Conservation (phyloP, 2,888 invertebrate genomes). For the Dascillus cervinus region DNA sequence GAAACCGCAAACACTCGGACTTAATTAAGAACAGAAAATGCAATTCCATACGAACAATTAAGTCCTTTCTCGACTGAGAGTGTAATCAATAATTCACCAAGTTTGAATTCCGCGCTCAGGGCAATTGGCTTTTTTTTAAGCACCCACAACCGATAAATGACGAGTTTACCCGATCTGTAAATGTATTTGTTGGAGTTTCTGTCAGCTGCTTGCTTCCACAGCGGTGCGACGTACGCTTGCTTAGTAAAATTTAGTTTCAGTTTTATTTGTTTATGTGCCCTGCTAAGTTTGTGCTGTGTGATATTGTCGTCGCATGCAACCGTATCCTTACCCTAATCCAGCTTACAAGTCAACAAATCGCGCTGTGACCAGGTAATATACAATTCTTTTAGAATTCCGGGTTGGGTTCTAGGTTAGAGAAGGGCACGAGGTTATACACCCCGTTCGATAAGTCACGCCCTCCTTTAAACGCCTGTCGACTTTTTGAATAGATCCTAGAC, state of each 20-base stretch:
- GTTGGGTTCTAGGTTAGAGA: constrained; percentile 34
- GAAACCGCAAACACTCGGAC: too few relatives aligned
- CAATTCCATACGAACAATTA: constrained; percentile 29
- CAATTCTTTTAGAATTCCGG: constrained; percentile 21
- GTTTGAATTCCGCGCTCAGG: constrained; percentile 36
- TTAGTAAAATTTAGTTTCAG: constrained; percentile 42
- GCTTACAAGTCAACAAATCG: constrained; percentile 18
- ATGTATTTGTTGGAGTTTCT: constrained; percentile 38
- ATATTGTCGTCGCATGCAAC: constrained; percentile 28
- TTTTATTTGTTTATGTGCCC: constrained; percentile 43
- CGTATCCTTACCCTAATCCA: constrained; percentile 25
- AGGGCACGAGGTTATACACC: constrained; percentile 38
- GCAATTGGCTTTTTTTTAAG: constrained; percentile 28
- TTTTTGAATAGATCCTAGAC: background rate
- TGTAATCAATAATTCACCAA: constrained; percentile 37
- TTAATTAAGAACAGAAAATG: too few relatives aligned
- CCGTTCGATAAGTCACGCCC: constrained; percentile 34
- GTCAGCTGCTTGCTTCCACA: constrained; percentile 66
- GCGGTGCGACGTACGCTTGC: constrained; percentile 51
- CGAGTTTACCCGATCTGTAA: constrained; percentile 33
- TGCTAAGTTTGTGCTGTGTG: constrained; percentile 39
- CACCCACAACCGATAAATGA: constrained; percentile 28
- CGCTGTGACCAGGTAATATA: constrained; percentile 27
- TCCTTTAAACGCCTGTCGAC: constrained; percentile 14
- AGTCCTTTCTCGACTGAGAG: constrained; percentile 9